These are phyloP conservation scores for Herpetotheres cachinnans DNA, from an alignment of 2,113 vertebrate species.

Conservation along the genomic window DNA sequence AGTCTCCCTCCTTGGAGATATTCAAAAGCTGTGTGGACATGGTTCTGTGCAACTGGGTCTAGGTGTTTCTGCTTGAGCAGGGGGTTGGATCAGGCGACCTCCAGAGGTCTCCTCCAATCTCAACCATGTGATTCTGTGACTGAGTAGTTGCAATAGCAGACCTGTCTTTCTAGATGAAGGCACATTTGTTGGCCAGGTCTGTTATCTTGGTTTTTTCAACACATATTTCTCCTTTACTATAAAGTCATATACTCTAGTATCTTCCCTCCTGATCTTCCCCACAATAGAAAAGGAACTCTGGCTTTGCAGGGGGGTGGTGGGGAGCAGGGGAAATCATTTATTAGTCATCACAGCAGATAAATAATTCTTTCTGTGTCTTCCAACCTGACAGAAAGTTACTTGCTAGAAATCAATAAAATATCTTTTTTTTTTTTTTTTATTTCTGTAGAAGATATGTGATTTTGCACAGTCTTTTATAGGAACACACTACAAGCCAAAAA, in stretches of 20 bases:
- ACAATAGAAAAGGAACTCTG: not conserved
- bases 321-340: accelerated
- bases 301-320: accelerated
- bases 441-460: not conserved
- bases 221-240: not conserved
- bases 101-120: not conserved
- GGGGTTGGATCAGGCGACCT: too few relatives aligned
- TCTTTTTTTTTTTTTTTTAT: not conserved
- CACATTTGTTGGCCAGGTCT: not conserved
- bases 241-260: not conserved
- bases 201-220: not conserved
- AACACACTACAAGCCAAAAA: not conserved
- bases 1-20: not conserved
- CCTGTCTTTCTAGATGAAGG: not conserved
- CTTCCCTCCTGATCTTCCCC: accelerated
- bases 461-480: not conserved
- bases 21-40: too few relatives aligned
- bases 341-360: not conserved
- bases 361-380: not conserved
- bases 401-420: not conserved
- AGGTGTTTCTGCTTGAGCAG: too few relatives aligned
- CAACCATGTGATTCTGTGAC: not conserved
- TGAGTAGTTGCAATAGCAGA: not conserved
- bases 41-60: too few relatives aligned
- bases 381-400: not conserved